Conservation (phyloP, 2,797 vertebrate species). For the Notoglanidium macrostoma region DNA sequence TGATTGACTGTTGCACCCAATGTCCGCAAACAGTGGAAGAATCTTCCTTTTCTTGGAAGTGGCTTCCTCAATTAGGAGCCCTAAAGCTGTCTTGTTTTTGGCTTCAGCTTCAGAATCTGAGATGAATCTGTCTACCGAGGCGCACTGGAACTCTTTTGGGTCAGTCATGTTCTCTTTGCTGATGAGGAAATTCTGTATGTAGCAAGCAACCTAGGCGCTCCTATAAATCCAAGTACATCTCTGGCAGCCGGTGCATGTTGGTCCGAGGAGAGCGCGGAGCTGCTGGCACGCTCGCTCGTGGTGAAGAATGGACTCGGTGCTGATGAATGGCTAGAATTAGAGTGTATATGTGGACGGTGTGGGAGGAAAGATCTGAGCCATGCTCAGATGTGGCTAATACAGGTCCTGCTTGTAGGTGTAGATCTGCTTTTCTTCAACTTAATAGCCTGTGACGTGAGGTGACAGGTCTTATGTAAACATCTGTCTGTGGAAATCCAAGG, state of each 20-base stretch:
- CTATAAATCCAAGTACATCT: constrained; percentile 45
- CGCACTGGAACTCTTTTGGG: not conserved
- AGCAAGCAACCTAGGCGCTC: constrained; percentile 9
- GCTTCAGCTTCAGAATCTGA: not conserved
- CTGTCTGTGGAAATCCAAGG: constrained; percentile 2
- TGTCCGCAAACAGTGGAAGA: not conserved
- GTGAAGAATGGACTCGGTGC: constrained; percentile 15
- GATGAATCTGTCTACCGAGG: constrained; percentile 28
- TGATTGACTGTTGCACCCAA: constrained; percentile 20
- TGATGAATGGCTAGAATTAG: constrained; percentile 30
- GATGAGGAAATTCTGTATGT: constrained; percentile 21
- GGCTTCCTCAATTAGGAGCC: constrained; percentile 13
- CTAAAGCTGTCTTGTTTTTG: constrained; percentile 28
- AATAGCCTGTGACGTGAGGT: constrained; percentile 10
- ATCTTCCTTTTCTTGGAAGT: constrained; percentile 20
- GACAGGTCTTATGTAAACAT: constrained; percentile 30
- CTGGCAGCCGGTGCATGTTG: constrained; percentile 35
- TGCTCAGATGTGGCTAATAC: not conserved
- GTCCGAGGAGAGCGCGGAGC: constrained; percentile 3
- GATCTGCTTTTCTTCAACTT: constrained; percentile 19
- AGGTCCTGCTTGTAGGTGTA: constrained; percentile 30
- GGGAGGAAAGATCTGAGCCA: constrained; percentile 8
- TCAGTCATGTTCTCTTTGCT: constrained; percentile 29
- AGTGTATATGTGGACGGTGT: not conserved
- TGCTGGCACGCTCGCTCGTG: constrained; percentile 20